A percentile compares a stretch with the other conserved stretches of the same genome.
phyloP scores from a whole-genome alignment of 30 jellyfish, hydroid and myxozoan genomes.

The Rhopilema esculentum region DNA sequence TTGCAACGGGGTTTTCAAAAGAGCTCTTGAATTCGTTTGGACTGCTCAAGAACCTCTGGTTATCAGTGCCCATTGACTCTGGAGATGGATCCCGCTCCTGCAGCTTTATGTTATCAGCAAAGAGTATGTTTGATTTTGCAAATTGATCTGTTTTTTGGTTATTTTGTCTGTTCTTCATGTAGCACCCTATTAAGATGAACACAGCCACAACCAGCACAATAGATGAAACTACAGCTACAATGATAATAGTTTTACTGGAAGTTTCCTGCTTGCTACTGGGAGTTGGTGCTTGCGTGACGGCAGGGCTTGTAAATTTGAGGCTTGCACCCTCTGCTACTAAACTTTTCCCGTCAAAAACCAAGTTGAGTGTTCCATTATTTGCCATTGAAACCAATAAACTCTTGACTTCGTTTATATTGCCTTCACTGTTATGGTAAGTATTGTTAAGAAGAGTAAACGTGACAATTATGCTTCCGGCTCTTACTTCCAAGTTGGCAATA shows the following conservation, averaged over 20 bases:
- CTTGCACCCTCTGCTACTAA: slow-evolving; percentile 28
- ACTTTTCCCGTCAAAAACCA: slow-evolving; percentile 10
- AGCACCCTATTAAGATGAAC: not conserved
- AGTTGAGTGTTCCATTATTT: slow-evolving; percentile 26
- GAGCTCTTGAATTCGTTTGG: not conserved
- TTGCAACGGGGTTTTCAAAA: not conserved
- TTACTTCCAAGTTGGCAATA: slow-evolving; percentile 41
- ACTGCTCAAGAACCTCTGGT: not conserved
- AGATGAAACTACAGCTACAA: slow-evolving; percentile 24
- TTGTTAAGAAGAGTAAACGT: slow-evolving; percentile 55
- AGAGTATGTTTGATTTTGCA: slow-evolving; percentile 1
- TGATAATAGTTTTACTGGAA: not conserved
- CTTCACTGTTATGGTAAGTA: slow-evolving; percentile 25
- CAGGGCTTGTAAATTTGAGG: not conserved
- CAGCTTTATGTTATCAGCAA: slow-evolving; percentile 29
- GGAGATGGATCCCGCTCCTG: slow-evolving; percentile 22
- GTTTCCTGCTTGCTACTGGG: not conserved
- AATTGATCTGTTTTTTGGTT: not conserved
- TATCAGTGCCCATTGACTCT: not conserved
- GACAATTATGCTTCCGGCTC: slow-evolving; percentile 64
- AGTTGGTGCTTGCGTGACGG: not conserved
- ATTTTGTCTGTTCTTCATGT: not conserved
- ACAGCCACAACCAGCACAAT: not conserved
- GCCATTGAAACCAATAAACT: slow-evolving; percentile 26
- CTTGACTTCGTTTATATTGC: slow-evolving; percentile 5